These are phyloP conservation scores for Orthosia cruda DNA, from an alignment of 2,888 invertebrate species.

Conservation along the genomic window DNA sequence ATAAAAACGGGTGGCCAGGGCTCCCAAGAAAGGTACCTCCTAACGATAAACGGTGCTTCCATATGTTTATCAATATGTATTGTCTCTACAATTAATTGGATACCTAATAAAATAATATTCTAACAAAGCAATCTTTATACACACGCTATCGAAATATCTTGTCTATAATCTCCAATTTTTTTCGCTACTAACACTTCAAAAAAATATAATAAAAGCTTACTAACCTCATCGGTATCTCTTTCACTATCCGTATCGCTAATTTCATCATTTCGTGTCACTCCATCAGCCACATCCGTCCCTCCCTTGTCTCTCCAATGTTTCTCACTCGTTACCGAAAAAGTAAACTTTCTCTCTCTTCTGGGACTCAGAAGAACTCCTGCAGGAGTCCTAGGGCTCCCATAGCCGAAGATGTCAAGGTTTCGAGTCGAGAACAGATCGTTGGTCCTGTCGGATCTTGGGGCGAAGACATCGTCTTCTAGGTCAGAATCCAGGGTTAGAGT, in stretches of 20 bases:
- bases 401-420: conserved; percentile 87
- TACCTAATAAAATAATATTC: neutral
- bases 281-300: conserved; percentile 87
- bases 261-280: conserved; percentile 65
- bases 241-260: conserved; percentile 45
- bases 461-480: conserved; percentile 89
- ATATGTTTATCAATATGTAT: too few relatives aligned
- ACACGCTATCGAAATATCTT: neutral
- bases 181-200: neutral
- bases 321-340: conserved; percentile 87
- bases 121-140: neutral
- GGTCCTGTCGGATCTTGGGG: conserved; percentile 81
- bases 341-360: conserved; percentile 85
- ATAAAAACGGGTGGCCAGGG: too few relatives aligned
- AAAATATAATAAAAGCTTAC: conserved; percentile 41
- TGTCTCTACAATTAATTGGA: neutral
- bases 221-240: conserved; percentile 84
- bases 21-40: too few relatives aligned
- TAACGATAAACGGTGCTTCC: too few relatives aligned
- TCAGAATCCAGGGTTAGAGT: conserved; percentile 85
- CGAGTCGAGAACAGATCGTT: conserved; percentile 87
- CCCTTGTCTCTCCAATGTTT: conserved; percentile 90
- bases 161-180: neutral
- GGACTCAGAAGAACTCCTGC: conserved; percentile 87
- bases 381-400: conserved; percentile 85